Conservation (phyloP, 92 coral and sea anemone species). For the Epizoanthus scotinus region DNA sequence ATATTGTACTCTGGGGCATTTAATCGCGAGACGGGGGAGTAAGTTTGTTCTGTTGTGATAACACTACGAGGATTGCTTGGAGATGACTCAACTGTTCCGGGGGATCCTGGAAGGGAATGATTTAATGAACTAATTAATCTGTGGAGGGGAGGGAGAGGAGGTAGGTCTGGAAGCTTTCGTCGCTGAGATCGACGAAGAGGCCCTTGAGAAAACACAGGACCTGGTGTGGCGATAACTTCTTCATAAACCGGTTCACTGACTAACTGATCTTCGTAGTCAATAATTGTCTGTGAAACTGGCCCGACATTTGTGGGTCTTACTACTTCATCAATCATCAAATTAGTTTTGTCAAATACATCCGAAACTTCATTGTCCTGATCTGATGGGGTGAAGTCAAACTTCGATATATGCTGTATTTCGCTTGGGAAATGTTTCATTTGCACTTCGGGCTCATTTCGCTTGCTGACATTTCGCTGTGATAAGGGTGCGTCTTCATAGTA, state of each 20-base stretch:
- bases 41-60: background rate
- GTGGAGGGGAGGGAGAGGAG: slow-evolving; percentile 22
- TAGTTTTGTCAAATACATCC: too few species aligned
- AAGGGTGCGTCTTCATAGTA: background rate
- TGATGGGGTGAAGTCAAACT: background rate
- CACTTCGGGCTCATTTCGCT: background rate
- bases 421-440: background rate
- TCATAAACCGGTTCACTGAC: background rate
- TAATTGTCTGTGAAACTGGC: background rate
- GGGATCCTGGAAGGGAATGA: background rate
- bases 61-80: background rate
- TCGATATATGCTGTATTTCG: background rate
- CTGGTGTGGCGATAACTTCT: background rate
- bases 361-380: too few species aligned
- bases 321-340: background rate
- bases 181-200: slow-evolving; percentile 31
- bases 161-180: slow-evolving; percentile 20
- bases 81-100: background rate
- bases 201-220: background rate
- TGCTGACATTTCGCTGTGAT: background rate
- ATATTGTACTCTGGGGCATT: background rate
- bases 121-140: background rate
- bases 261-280: background rate
- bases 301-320: background rate
- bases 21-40: background rate